Conservation (phyloP, 2,113 vertebrate genomes). For the Pelecanus crispus region DNA sequence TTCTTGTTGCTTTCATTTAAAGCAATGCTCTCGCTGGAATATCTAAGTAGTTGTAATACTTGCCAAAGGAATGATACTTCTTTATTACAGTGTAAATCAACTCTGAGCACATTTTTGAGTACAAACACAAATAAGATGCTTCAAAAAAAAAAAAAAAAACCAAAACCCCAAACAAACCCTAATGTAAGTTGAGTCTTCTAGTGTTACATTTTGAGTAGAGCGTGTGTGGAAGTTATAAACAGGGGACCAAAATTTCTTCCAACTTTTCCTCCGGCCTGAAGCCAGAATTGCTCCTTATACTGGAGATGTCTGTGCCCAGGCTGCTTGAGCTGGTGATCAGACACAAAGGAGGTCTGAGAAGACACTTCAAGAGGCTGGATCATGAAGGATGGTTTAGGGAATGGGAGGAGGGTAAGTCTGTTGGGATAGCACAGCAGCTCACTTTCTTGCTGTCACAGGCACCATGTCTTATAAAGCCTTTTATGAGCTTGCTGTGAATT, state of each 20-base stretch:
- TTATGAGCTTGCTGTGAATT: neutral
- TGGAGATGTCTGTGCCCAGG: neutral
- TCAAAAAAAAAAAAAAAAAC: neutral
- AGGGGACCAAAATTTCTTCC: neutral
- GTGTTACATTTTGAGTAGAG: neutral
- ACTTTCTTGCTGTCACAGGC: neutral
- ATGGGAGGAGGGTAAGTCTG: neutral
- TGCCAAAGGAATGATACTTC: neutral
- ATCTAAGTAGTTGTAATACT: neutral
- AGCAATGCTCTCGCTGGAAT: neutral
- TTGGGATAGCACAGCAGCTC: neutral
- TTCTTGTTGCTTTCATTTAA: neutral
- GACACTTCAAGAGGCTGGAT: neutral
- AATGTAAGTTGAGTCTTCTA: neutral
- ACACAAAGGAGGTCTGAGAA: neutral
- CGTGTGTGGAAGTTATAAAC: rapidly evolving
- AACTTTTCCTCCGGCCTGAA: neutral
- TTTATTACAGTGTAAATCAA: neutral
- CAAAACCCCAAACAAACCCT: too few relatives aligned
- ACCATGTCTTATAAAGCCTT: neutral
- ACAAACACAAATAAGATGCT: neutral
- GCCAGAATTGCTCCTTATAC: rapidly evolving
- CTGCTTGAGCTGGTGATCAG: neutral
- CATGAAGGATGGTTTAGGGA: neutral
- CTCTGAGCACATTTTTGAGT: neutral